Evolutionary conservation across 1,140 invertebrate genomes (phyloP), one percentile per base, ranked within the genome.

Genomic region (Diabrotica virgifera): DNA sequence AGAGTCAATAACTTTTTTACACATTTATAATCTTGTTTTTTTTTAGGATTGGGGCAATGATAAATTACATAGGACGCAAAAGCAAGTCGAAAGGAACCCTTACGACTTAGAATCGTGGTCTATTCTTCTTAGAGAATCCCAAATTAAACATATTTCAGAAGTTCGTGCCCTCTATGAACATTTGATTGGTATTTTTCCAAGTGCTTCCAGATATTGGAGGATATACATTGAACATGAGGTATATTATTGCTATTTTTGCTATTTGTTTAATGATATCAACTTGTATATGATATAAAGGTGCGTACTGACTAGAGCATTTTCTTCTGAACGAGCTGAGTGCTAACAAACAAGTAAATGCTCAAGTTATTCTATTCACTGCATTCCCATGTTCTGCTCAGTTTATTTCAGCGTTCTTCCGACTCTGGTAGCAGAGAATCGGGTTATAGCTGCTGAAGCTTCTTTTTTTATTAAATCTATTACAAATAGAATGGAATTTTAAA

Each of bases 161-260:
- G 94, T 96, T 8, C 84, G 97, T 54, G 85, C 87, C 8, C 87
- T 98, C 63, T 99, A 97, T 79, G 97, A 99, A 81, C 91, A 91
- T 73, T 83, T 99, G 2, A 93, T 99, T 0, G 81, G 84, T 11
- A 93, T 95, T 12, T 99, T 99, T 78, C 95, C 96, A 6, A 97
- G 95, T 40, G 93, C 95, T 52, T 97, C 96, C 1, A 86, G 95
- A 65, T 99, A 96, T 80, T 99, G 97, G 97, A 98, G 98, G 82
- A 93, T 97, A 69, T 99, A 98, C 82, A 99, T 99, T 74, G 97
- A 99, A 82, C 96, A 98, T 85, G 97, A 99, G 91, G 93, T 95
- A 82, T 9, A 10, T 54, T 10, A 53, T 46, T 46, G n/a, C n/a
- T 0, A n/a, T 52, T 14, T 12, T 6, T 52, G n/a, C n/a, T 52